Evolutionary conservation across 2,797 vertebrate species (phyloP).

Genomic region (Rhabdophis nuchalis): DNA sequence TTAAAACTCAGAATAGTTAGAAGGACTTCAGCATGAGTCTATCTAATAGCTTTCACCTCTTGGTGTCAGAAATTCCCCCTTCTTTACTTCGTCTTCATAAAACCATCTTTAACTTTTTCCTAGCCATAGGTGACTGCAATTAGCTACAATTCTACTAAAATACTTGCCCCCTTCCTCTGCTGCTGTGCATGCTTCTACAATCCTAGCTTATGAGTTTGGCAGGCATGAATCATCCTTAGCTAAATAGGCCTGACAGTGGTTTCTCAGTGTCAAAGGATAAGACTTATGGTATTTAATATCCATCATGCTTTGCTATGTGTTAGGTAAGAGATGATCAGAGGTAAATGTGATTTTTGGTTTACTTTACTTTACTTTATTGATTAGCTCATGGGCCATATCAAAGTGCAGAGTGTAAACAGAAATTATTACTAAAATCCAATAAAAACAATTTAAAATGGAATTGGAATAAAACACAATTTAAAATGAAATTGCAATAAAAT

Average conservation of each 20-base stretch:
- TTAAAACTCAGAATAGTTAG: not conserved
- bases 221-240: not conserved
- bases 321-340: not conserved
- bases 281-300: not conserved
- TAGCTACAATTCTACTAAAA: not conserved
- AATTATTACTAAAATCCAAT: too few species aligned
- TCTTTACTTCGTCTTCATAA: not conserved
- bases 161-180: not conserved
- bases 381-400: too few species aligned
- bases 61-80: not conserved
- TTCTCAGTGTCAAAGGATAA: not conserved
- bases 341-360: not conserved
- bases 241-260: not conserved
- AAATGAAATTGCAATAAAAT: too few species aligned
- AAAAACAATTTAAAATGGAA: too few species aligned
- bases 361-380: too few species aligned
- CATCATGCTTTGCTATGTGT: not conserved
- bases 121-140: not conserved
- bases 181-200: not conserved
- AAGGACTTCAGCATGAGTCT: not conserved
- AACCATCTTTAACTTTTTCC: not conserved
- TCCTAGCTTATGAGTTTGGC: not conserved
- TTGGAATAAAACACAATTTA: too few species aligned
- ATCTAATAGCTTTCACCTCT: not conserved
- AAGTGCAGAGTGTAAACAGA: too few species aligned